phyloP scores from a whole-genome alignment of 2,888 invertebrate genomes.

The Stegana nigrithorax region DNA sequence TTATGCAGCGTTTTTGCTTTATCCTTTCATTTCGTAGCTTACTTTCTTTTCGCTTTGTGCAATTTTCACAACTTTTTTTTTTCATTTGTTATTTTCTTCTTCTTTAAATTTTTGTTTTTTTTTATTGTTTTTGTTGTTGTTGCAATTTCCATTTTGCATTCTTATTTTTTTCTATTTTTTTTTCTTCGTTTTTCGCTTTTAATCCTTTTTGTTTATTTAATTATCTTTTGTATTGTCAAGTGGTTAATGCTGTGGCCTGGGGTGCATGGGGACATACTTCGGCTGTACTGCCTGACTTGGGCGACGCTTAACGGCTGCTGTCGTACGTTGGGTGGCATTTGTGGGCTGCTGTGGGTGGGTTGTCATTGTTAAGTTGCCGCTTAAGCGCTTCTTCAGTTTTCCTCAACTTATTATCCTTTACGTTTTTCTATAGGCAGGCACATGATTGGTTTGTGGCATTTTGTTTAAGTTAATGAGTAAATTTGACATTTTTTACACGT shows the following conservation, averaged over 20 bases:
- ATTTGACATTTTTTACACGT: slow-evolving; percentile 17
- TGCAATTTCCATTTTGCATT: slow-evolving; percentile 25
- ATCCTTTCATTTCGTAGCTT: slow-evolving; percentile 8
- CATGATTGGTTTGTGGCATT: too few relatives aligned
- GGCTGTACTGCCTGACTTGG: not conserved
- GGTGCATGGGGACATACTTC: not conserved
- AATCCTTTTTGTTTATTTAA: slow-evolving; percentile 39
- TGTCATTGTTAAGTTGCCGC: slow-evolving; percentile 16
- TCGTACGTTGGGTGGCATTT: not conserved
- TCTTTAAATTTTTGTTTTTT: too few relatives aligned
- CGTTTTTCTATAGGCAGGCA: too few relatives aligned
- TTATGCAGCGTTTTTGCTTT: not conserved
- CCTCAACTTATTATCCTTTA: too few relatives aligned
- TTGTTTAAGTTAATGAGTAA: slow-evolving; percentile 14
- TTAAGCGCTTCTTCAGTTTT: not conserved
- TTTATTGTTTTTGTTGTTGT: slow-evolving; percentile 18
- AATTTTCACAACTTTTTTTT: slow-evolving; percentile 3
- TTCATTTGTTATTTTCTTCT: slow-evolving; percentile 33
- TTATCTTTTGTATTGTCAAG: slow-evolving; percentile 24
- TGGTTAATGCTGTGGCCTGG: slow-evolving; percentile 15
- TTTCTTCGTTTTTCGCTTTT: slow-evolving; percentile 31
- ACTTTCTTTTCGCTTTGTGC: slow-evolving; percentile 3
- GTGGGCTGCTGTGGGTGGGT: not conserved
- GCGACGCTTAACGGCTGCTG: slow-evolving; percentile 3
- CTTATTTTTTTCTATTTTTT: slow-evolving; percentile 22